Base-by-base conservation (phyloP, 2,113 vertebrate species). In the Prochilodus magdalenae region DNA sequence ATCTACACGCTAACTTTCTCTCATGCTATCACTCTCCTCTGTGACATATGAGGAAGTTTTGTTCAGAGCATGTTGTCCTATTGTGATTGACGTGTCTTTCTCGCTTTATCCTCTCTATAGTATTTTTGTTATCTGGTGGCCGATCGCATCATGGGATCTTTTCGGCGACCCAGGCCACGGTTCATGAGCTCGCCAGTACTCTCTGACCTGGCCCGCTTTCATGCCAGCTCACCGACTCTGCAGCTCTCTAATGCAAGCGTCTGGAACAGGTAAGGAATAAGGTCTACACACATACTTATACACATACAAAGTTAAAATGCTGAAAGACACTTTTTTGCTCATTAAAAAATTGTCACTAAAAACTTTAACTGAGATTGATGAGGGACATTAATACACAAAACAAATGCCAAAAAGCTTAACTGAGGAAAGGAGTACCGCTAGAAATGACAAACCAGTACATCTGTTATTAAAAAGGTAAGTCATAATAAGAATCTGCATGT, bases 161-260 rank as follows among this genome's bases (percentile, higher is more conserved):
- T 93, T 75, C 91, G 92, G 24, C 91, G 92, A 8, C 91, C 91
- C 49, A 88, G 93, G 47, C 90, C 96, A 0, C 97, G 97, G 16
- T 98, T 99, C 88, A 97, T 99, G 97, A 99, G 97, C 88, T 99
- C 97, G 13, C 97, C 97, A 0, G 97, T 97, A 16, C 95, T 99
- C 84, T 97, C 96, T 0, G 97, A 98, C 77, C 92, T 99, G 55
- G 96, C 96, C 0, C 93, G 97, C 14, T 93, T 94, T 86, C 91
- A 94, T 6, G 92, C 91, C 85, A 92, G 90, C 78, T 89, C 89
- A 1, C 60, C 91, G 0, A 14, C 90, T 0, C 73, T 96, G 59
- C 96, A 97, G 89, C 90, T 97, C 70, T 96, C 95, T 88, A 97
- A 97, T 85, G 94, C 93, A 86, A 95, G 95, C 0, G 94, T 96